phyloP scores from a whole-genome alignment of 2,113 vertebrate genomes.

The Chaenogobius annularis region DNA sequence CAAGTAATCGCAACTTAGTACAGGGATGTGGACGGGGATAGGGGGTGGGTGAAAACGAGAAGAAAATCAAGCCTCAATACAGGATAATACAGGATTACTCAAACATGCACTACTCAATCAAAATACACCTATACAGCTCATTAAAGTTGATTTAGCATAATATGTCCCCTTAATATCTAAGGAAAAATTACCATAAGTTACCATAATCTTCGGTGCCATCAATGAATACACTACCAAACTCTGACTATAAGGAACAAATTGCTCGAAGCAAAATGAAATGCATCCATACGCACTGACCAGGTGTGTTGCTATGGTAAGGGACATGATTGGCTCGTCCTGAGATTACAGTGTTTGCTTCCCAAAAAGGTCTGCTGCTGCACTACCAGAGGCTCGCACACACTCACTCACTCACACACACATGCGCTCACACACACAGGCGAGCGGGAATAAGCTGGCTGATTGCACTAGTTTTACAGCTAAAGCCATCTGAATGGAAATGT shows the following conservation, averaged over 20 bases:
- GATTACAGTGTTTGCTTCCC: conserved; percentile 53
- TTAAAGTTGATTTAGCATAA: no score
- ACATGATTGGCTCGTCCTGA: conserved; percentile 55
- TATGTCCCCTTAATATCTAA: not conserved
- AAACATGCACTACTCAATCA: no score
- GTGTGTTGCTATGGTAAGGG: conserved; percentile 70
- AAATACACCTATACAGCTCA: no score
- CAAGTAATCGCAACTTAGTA: no score
- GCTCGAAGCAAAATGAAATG: conserved; percentile 37
- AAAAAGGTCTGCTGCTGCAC: conserved; percentile 43
- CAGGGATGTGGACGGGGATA: no score
- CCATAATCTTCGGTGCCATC: not conserved
- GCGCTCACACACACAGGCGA: not conserved
- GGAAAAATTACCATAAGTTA: not conserved
- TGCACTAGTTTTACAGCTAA: conserved; percentile 63
- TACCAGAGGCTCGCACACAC: conserved; percentile 11
- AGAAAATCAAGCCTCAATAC: no score
- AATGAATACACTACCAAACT: not conserved
- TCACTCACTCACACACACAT: conserved; percentile 14
- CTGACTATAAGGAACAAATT: not conserved
- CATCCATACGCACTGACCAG: conserved; percentile 52
- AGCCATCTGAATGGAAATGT: conserved; percentile 73
- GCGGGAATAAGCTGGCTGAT: conserved; percentile 67
- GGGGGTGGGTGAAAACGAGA: no score
- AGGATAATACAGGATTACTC: no score